Evolutionary conservation across 2,888 invertebrate genomes (phyloP), one percentile per base, ranked within the genome.

Genomic region (Ceramica pisi): DNA sequence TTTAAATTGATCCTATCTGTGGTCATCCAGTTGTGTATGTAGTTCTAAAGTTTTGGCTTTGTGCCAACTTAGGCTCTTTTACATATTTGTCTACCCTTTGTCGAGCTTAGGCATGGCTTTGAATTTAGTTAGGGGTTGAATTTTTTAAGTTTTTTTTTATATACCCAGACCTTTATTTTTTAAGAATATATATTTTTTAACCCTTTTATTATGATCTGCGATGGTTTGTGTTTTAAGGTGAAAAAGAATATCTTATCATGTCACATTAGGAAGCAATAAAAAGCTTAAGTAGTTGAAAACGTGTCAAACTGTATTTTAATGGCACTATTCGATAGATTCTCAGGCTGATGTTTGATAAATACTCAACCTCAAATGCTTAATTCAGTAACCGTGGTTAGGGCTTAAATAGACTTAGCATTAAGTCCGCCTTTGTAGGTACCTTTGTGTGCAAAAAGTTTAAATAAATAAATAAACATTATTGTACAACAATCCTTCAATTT

Each of bases 31-130:
- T 80, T 67, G 62, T 57, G 64, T 51, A 16, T 50, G 67, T 57
- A 57, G 56, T 70, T 70, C 51, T 53, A 51, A 65, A 68, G 8
- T 53, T 62, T 59, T 66, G 65, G 61, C 60, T 64, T 62, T 53
- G 26, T 62, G 51, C 48, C 64, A 80, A 64, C 51, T 53, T 38
- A 41, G 19, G 14, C 41, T 59, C 48, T 57, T 75, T 66, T 53
- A 79, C 73, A 74, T 80, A 74, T 64, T 61, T 80, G 31, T 55
- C 44, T 80, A 57, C 44, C 44, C 23, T 74, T 74, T 74, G 44
- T 41, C 19, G 53, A 51, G 51, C 19, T 31, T 50, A 56, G n/a
- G 46, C 61, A 38, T 44, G 21, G 23, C 41, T 71, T 57, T 19
- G 12, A 41, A 41, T 73, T 59, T 72, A 14, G 6, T 59, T 72